These are phyloP conservation scores for Desoria tigrina DNA, from an alignment of 2,888 invertebrate species.

Conservation along the genomic window DNA sequence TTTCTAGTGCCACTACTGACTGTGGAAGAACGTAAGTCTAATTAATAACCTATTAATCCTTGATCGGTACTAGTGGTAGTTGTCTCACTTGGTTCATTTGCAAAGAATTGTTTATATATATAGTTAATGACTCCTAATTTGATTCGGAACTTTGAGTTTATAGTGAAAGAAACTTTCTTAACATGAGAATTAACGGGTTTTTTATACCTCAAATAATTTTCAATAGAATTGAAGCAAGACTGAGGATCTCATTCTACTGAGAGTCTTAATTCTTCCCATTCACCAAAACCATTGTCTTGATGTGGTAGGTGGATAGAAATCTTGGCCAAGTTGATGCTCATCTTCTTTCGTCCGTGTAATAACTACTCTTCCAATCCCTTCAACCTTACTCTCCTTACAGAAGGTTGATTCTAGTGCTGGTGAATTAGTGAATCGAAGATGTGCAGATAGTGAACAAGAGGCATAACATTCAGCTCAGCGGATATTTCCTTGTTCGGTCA, in stretches of 20 bases:
- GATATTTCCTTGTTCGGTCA: too few species aligned
- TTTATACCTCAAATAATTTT: background rate
- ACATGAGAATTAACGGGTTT: constrained; percentile 3
- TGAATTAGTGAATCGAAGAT: too few species aligned
- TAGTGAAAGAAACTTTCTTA: constrained; percentile 11
- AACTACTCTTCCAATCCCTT: background rate
- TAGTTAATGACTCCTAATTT: constrained; percentile 1
- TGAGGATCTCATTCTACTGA: background rate
- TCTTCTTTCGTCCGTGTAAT: constrained; percentile 14
- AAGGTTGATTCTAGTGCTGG: too few species aligned
- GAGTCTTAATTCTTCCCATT: constrained; percentile 2
- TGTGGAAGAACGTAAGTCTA: too few species aligned
- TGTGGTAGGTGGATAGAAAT: constrained; percentile 21
- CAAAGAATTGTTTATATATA: background rate
- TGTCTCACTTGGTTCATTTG: constrained; percentile 1
- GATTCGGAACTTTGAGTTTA: constrained; percentile 10
- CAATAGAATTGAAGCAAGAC: background rate
- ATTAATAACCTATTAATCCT: too few species aligned
- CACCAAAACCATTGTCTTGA: too few species aligned
- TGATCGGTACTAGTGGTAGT: too few species aligned
- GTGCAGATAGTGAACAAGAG: too few species aligned
- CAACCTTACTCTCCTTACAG: too few species aligned
- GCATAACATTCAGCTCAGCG: too few species aligned
- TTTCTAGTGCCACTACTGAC: too few species aligned
- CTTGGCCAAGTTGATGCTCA: constrained; percentile 7